Base-by-base conservation (phyloP, 2,113 vertebrate species). In the Empidonax alnorum region DNA sequence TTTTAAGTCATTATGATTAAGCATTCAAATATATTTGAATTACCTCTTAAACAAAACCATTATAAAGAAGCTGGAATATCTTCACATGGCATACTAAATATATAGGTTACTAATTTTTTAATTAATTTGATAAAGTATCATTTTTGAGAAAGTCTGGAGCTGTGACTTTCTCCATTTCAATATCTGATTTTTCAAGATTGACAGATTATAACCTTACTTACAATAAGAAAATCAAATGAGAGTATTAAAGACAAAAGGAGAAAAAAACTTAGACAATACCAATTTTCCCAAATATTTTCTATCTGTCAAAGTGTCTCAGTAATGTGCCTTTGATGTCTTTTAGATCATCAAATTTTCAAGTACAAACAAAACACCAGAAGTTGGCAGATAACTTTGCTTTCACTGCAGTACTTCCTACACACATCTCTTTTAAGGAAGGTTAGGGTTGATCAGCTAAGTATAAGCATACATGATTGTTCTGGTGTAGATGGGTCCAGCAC, bases 21-120 rank as follows among this genome's bases (percentile, higher is more conserved):
- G 10, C 19, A 62, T 94, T 95, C 41, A 78, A 78, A 73, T 81
- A 33, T 35, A 12, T 89, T 67, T 94, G 3, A 24, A 14, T 25
- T 93, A 33, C n/a, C 4, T 93, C 15, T 67, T 96, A 95, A 92
- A 84, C 28, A 94, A 94, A 96, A 61, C 78, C 96, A 23, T 80
- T 87, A 18, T 28, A 49, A 82, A 81, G 63, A 90, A 95, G 31
- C 6, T 80, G 61, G 33, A 63, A 47, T 80, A 33, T 35, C 42
- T 72, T 83, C 92, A 65, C 11, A 35, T 58, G 16, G 23, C 20
- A 15, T 58, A 46, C 53, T 83, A 78, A 89, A 74, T 47, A 39
- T 44, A 31, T 8, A 58, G 19, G 46, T 7, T 56, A 25, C 39
- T 61, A 63, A 59, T 33, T 81, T 68, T 87, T 69, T 33, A n/a